Conservation (phyloP, 2,113 vertebrate genomes). For the Phrynosoma blainvillii region DNA sequence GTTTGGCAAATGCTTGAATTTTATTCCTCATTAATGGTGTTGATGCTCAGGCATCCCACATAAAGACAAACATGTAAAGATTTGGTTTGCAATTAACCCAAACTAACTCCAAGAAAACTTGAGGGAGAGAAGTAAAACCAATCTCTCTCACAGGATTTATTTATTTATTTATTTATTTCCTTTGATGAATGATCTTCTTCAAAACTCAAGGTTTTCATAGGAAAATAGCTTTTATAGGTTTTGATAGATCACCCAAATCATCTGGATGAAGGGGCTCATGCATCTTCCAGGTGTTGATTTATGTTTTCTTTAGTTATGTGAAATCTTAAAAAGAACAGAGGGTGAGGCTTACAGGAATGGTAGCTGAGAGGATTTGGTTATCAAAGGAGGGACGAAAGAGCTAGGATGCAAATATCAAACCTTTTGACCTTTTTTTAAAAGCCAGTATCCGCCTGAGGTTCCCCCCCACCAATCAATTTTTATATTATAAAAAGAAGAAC, state of each 20-base stretch:
- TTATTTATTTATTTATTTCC: constrained; percentile 10
- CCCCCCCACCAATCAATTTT: too few relatives aligned
- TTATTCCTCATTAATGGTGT: neutral
- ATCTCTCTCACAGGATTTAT: neutral
- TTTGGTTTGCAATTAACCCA: neutral
- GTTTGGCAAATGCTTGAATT: neutral
- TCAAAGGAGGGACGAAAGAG: neutral
- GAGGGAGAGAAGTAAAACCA: neutral
- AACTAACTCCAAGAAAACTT: neutral
- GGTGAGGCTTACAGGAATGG: neutral
- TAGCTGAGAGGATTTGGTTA: neutral
- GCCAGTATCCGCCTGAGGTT: neutral
- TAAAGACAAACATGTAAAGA: neutral
- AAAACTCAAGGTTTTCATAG: constrained; percentile 45
- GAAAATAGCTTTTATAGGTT: constrained; percentile 33
- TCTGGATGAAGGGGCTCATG: constrained; percentile 6
- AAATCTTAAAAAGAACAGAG: neutral
- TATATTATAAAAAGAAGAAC: too few relatives aligned
- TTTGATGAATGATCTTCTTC: constrained; percentile 7
- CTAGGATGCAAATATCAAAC: neutral
- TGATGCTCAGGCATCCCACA: neutral
- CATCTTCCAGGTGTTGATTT: constrained; percentile 6
- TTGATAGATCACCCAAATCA: constrained; percentile 32
- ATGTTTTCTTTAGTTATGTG: constrained; percentile 7
- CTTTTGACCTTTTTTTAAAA: neutral